Evolutionary conservation across 30 jellyfish, hydroid and myxozoan species (phyloP), one percentile per base, ranked within the genome.

Genomic region (Haliclystus octoradiatus): DNA sequence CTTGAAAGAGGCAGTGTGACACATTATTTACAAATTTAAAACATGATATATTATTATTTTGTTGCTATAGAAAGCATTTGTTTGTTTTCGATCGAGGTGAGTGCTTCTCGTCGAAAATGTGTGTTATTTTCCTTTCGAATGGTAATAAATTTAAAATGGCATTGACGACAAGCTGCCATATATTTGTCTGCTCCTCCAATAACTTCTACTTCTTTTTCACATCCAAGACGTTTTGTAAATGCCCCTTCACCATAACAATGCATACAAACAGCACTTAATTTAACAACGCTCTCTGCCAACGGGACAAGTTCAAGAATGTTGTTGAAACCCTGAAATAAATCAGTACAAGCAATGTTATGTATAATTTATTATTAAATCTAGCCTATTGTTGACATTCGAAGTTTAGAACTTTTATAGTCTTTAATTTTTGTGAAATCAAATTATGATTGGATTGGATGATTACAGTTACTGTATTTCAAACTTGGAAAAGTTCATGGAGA

Each of bases 161-260:
- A 92, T 28, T 70, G 74, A 2, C 99, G 86, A 68, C 99, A 92
- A 15, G 93, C 83, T 22, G 99, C 99, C 95, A 83, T 83, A 65
- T 92, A 92, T 57, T 73, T 84, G 2, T 92, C 99, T 5, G 96
- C 95, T n/a, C 99, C 99, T 4, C 99, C 99, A 66, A 92, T 92
- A 57, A 92, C 93, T 61, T 92, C 99, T 26, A 92, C 74, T 72
- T 74, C 93, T 2, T 72, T 73, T 52, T 84, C 96, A 27, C 88
- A 53, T 50, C 91, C 88, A 53, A 92, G 75, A 71, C 99, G 70
- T 66, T 84, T 92, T 26, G 99, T 92, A 51, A 92, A 92, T 0
- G 99, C 73, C 1, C 94, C 99, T 50, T 92, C 99, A 2, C 86
- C 95, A 57, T 71, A 83, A 61, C 99, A 92, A 70, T 74, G 31